Evolutionary conservation across 2,888 invertebrate species (phyloP).

Genomic region (Onchidella celtica): DNA sequence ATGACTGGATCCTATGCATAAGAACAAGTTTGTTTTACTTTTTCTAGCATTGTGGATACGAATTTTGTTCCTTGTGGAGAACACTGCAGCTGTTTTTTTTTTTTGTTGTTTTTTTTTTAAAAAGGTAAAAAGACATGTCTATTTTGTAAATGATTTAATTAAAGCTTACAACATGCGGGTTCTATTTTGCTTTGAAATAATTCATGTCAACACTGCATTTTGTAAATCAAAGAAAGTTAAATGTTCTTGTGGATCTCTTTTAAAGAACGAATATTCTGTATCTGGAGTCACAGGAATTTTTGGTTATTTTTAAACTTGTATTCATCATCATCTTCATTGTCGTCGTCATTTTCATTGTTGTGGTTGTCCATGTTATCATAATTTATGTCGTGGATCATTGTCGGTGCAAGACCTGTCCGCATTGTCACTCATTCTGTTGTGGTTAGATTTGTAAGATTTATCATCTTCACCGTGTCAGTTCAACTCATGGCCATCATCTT

Average conservation of each 20-base stretch:
- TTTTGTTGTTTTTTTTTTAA: too few relatives aligned
- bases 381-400: slow-evolving; percentile 9
- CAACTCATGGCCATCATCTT: slow-evolving; percentile 23
- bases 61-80: neutral
- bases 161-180: slow-evolving; percentile 6
- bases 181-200: slow-evolving; percentile 20
- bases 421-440: neutral
- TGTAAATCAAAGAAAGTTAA: slow-evolving; percentile 19
- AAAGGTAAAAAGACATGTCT: neutral
- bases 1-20: slow-evolving; percentile 25
- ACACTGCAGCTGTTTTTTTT: slow-evolving; percentile 17
- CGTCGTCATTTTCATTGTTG: slow-evolving; percentile 2
- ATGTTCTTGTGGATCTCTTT: slow-evolving; percentile 26
- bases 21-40: slow-evolving; percentile 31
- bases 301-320: neutral
- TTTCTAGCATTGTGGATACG: neutral
- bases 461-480: slow-evolving; percentile 31
- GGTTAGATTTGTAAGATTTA: slow-evolving; percentile 32
- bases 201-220: slow-evolving; percentile 1
- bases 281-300: neutral
- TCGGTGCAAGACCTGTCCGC: neutral
- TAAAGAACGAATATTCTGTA: neutral
- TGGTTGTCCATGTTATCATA: neutral
- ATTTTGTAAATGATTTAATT: slow-evolving; percentile 33
- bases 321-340: neutral